Evolutionary conservation across 2,888 invertebrate species (phyloP).

Genomic region (Agrochola circellaris): DNA sequence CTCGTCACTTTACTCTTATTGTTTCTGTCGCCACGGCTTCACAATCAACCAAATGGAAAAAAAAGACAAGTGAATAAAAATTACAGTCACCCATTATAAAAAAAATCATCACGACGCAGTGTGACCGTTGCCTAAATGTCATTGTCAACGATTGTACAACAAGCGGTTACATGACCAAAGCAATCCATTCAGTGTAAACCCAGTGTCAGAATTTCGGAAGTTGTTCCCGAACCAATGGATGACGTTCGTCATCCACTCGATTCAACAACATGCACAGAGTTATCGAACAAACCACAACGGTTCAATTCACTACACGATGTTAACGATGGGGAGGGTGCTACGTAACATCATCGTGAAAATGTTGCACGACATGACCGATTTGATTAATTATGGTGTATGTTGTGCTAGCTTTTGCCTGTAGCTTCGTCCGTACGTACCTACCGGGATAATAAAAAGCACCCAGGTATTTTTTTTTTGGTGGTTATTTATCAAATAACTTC

Average conservation of each 20-base stretch:
- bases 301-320: conserved; percentile 3
- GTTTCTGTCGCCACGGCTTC: background rate
- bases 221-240: conserved; percentile 13
- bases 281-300: conserved; percentile 28
- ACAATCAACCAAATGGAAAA: background rate
- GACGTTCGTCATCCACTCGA: conserved; percentile 29
- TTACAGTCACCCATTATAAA: background rate
- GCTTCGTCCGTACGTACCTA: too few relatives aligned
- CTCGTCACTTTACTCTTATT: background rate
- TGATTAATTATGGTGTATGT: background rate
- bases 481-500: too few relatives aligned
- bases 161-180: conserved; percentile 12
- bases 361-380: background rate
- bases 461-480: too few relatives aligned
- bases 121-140: background rate
- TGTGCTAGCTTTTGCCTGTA: too few relatives aligned
- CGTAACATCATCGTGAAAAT: background rate
- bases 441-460: too few relatives aligned
- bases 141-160: background rate
- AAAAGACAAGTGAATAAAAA: too few relatives aligned
- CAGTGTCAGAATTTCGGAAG: conserved; percentile 17
- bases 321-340: background rate
- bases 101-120: background rate
- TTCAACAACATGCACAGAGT: conserved; percentile 26
- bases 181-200: conserved; percentile 11